A percentile compares a stretch with the other conserved stretches of the same genome.
Conservation (phyloP, 2,113 vertebrate genomes). For the Rhynchomys soricoides region DNA sequence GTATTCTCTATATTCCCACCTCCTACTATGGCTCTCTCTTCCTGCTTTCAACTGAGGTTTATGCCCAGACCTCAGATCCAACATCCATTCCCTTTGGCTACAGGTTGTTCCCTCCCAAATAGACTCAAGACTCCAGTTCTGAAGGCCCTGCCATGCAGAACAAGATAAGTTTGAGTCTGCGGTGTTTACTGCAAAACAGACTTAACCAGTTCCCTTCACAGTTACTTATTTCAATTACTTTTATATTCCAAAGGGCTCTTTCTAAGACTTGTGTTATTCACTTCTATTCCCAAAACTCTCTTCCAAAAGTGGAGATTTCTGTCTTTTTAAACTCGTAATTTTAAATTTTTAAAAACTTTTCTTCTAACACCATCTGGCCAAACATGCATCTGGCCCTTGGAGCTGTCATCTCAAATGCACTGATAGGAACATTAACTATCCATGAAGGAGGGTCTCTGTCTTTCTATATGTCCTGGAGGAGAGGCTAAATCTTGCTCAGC, state of each 20-base stretch:
- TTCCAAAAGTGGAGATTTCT: slow-evolving; percentile 26
- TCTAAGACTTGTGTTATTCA: neutral
- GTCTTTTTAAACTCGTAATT: neutral
- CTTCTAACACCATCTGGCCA: slow-evolving; percentile 25
- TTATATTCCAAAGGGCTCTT: neutral
- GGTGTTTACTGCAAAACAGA: neutral
- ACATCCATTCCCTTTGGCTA: neutral
- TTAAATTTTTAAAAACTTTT: neutral
- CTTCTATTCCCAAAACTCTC: slow-evolving; percentile 15
- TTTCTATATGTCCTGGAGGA: neutral
- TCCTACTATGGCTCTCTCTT: neutral
- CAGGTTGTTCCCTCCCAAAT: neutral
- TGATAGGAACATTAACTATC: slow-evolving; percentile 27
- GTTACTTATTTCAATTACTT: slow-evolving; percentile 15
- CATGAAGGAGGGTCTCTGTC: neutral
- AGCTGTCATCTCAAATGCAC: neutral
- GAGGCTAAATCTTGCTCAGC: neutral
- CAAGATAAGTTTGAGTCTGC: slow-evolving; percentile 2
- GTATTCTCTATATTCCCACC: neutral
- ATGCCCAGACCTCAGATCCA: neutral
- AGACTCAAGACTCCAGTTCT: slow-evolving; percentile 15
- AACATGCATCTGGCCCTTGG: neutral
- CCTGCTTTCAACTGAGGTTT: neutral
- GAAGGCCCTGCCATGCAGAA: neutral
- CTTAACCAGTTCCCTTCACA: neutral